Evolutionary conservation across 1,140 invertebrate species (phyloP).

Genomic region (Aphelinus atriplicis): DNA sequence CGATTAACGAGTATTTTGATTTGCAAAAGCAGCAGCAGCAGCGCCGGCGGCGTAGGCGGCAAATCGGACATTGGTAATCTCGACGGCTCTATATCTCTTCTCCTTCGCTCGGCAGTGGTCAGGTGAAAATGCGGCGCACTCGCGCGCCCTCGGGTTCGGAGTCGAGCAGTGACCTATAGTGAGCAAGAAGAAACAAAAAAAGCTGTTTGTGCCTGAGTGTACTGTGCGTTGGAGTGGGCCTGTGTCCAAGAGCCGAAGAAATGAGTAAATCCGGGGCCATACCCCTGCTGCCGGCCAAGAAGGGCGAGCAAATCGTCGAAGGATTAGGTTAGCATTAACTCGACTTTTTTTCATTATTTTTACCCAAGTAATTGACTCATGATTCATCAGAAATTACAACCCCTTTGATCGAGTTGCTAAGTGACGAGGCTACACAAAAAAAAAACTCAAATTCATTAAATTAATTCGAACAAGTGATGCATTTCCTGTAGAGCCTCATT

Average conservation of each 20-base stretch:
- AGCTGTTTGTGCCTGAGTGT: slow-evolving; percentile 5
- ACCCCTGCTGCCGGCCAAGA: slow-evolving; percentile 57
- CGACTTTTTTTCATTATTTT: too few relatives aligned
- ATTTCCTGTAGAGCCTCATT: too few relatives aligned
- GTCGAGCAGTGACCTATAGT: neutral
- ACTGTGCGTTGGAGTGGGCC: slow-evolving; percentile 27
- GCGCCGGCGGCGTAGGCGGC: neutral
- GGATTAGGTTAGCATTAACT: slow-evolving; percentile 43
- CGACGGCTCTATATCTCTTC: neutral
- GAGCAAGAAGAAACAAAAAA: neutral
- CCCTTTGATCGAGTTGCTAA: too few relatives aligned
- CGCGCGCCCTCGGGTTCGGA: neutral
- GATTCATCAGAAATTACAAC: too few relatives aligned
- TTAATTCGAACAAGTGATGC: too few relatives aligned
- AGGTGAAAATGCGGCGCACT: neutral
- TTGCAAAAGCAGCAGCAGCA: neutral
- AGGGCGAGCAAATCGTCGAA: slow-evolving; percentile 54
- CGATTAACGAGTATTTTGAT: slow-evolving; percentile 12
- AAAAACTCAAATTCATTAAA: too few relatives aligned
- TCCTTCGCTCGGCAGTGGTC: too few relatives aligned
- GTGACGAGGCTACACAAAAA: too few relatives aligned
- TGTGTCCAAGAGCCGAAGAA: slow-evolving; percentile 25
- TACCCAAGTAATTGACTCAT: too few relatives aligned
- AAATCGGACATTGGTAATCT: slow-evolving; percentile 37
- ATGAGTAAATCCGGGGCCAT: slow-evolving; percentile 61